Conservation (phyloP, 2,888 invertebrate species). For the Lithophane socia region DNA sequence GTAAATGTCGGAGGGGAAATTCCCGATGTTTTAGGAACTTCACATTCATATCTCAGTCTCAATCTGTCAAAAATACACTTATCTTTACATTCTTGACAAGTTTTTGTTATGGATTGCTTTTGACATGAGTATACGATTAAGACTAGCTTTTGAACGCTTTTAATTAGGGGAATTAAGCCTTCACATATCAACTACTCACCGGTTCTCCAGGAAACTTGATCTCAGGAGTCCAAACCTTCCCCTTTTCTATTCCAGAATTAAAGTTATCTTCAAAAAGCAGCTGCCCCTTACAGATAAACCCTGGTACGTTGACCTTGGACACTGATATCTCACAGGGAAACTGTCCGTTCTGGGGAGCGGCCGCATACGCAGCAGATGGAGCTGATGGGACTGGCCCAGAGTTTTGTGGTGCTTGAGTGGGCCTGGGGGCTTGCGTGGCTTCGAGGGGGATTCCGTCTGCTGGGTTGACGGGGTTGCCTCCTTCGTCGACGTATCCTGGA, state of each 20-base stretch:
- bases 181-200: constrained; percentile 79
- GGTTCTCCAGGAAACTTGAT: constrained; percentile 91
- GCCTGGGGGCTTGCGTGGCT: not conserved
- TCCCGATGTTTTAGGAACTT: no score
- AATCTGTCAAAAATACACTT: no score
- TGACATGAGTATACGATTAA: no score
- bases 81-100: no score
- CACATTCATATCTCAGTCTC: no score
- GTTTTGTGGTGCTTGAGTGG: not conserved
- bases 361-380: constrained; percentile 29
- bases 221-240: constrained; percentile 90
- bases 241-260: constrained; percentile 80
- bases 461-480: constrained; percentile 74
- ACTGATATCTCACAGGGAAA: constrained; percentile 81
- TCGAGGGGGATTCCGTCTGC: not conserved
- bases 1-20: no score
- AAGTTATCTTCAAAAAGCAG: constrained; percentile 92
- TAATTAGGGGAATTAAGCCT: no score
- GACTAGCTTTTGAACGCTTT: no score
- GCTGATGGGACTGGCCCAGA: constrained; percentile 1
- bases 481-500: constrained; percentile 81
- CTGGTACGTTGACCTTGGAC: constrained; percentile 79
- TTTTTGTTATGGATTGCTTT: no score
- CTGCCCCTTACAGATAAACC: constrained; percentile 89
- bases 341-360: constrained; percentile 5